A percentile compares a stretch with the other conserved stretches of the same genome.
Evolutionary conservation across 2,888 invertebrate species (phyloP).

Genomic region (Tanytarsus gracilentus): DNA sequence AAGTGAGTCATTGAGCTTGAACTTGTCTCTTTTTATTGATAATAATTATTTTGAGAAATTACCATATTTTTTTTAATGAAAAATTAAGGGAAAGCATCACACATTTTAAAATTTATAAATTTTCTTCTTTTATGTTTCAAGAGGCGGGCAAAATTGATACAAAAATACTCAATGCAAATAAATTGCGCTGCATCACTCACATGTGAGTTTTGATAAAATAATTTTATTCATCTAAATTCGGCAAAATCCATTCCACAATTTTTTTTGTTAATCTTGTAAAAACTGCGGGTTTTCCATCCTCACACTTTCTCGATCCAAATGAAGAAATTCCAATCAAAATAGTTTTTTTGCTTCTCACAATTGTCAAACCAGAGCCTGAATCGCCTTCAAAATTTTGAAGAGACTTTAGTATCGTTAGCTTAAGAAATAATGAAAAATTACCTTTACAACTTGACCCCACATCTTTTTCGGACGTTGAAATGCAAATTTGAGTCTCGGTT

Average conservation of each 20-base stretch:
- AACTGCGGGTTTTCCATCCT: background rate
- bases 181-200: too few relatives aligned
- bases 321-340: conserved; percentile 1
- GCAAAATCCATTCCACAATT: conserved; percentile 3
- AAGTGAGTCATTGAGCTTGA: too few relatives aligned
- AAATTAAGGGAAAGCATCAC: too few relatives aligned
- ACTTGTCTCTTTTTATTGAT: too few relatives aligned
- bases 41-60: too few relatives aligned
- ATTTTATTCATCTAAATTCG: too few relatives aligned
- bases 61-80: too few relatives aligned
- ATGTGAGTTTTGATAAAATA: too few relatives aligned
- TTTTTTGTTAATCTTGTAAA: conserved; percentile 5
- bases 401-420: background rate
- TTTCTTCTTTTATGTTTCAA: too few relatives aligned
- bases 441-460: background rate
- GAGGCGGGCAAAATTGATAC: too few relatives aligned
- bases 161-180: too few relatives aligned
- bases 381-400: background rate
- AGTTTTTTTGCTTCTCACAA: background rate
- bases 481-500: background rate
- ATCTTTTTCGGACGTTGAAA: background rate
- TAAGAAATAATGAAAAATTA: background rate
- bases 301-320: background rate
- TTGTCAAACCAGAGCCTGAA: conserved; percentile 3
- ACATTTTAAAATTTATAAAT: too few relatives aligned